A percentile compares a stretch with the other conserved stretches of the same genome.
Conservation (phyloP, 2,797 vertebrate genomes). For the Gallirallus australis region DNA sequence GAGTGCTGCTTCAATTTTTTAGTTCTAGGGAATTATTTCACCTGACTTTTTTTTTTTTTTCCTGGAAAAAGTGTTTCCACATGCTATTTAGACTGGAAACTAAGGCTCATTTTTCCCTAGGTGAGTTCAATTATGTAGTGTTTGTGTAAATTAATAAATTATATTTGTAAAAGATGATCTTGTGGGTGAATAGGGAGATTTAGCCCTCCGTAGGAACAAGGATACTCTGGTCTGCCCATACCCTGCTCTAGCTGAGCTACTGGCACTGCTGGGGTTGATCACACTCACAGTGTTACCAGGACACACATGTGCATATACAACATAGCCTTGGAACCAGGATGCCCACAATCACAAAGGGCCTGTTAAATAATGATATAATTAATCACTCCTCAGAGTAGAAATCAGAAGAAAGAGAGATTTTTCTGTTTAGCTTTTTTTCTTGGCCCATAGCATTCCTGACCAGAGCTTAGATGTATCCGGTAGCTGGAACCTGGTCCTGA, state of each 20-base stretch:
- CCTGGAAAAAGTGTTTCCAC: not conserved
- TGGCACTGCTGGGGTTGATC: not conserved
- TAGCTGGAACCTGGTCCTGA: not conserved
- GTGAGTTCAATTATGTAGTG: not conserved
- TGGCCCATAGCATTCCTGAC: not conserved
- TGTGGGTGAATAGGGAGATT: not conserved
- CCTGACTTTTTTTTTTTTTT: not conserved
- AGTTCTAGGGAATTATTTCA: not conserved
- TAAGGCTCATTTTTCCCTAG: not conserved
- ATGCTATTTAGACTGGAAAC: not conserved
- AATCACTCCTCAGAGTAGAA: not conserved
- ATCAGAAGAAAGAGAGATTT: not conserved
- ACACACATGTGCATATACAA: accelerated
- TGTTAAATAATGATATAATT: not conserved
- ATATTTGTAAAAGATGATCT: not conserved
- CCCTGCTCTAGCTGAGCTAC: not conserved
- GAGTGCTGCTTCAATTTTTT: not conserved
- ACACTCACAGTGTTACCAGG: accelerated
- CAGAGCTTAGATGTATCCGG: not conserved
- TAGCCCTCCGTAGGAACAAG: not conserved
- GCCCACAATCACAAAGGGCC: not conserved
- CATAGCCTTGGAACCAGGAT: not conserved
- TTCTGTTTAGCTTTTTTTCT: not conserved
- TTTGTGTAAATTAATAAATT: not conserved
- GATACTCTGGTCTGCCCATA: not conserved